These are phyloP conservation scores for Platygyra sinensis DNA, from an alignment of 64 coral and sea anemone genomes.

Conservation along the genomic window DNA sequence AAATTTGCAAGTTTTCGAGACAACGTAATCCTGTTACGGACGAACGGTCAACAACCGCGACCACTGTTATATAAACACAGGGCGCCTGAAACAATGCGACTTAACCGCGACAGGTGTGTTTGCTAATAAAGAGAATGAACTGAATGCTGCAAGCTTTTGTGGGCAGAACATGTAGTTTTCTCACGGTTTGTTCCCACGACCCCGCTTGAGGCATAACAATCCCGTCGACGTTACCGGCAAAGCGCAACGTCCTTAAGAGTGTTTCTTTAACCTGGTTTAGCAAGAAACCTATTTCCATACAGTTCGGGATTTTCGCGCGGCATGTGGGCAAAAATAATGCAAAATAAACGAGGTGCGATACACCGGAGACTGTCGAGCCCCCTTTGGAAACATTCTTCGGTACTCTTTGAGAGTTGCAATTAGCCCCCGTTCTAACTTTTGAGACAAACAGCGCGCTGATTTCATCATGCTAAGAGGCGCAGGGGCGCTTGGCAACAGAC, in stretches of 20 bases:
- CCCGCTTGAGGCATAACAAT: neutral
- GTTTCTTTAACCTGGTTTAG: neutral
- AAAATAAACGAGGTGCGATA: neutral
- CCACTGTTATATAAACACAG: conserved; percentile 26
- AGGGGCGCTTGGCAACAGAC: neutral
- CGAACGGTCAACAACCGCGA: conserved; percentile 2
- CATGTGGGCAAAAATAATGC: neutral
- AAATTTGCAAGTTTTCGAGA: conserved; percentile 57
- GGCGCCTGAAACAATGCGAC: neutral
- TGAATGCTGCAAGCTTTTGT: conserved; percentile 1
- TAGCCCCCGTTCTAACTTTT: neutral
- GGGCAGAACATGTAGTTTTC: neutral
- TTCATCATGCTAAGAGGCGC: neutral
- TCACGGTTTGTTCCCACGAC: conserved; percentile 38
- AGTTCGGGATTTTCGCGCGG: neutral
- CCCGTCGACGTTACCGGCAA: neutral
- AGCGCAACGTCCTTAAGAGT: neutral
- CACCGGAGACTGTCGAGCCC: neutral
- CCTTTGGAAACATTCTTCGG: neutral
- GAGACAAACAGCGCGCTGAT: neutral
- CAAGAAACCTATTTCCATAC: neutral
- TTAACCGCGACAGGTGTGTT: conserved; percentile 13
- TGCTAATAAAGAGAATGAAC: conserved; percentile 12
- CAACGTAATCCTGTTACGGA: conserved; percentile 13
- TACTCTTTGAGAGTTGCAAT: conserved; percentile 1